Evolutionary conservation across 1,140 invertebrate species (phyloP), one percentile per base, ranked within the genome.

Genomic region (Grapholita molesta): DNA sequence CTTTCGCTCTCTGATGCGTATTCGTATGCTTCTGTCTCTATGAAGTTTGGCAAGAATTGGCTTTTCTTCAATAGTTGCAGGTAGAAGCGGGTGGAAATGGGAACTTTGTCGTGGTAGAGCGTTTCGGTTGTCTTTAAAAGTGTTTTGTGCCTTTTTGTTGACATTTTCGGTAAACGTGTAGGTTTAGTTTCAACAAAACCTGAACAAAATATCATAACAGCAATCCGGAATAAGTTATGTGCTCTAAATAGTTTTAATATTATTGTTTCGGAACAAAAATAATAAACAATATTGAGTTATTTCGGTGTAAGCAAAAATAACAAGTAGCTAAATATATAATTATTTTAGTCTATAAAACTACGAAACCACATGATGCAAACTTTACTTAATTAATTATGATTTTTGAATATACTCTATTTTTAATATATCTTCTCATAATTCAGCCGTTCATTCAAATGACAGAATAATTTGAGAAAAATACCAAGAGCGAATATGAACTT

Each of bases 21-120:
- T 64, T 90, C 86, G 48, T 90, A 90, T 11, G 30, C 79, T 66
- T 88, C 86, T 0, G 77, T 79, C 2, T 88, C 83, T 4, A 82
- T 67, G 64, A 92, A 92, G 0, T 78, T 68, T 33, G 82, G 73
- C 2, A 88, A 12, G 38, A 91, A 92, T 48, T 91, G 86, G 55
- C 88, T 90, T 38, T 73, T 83, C 67, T 89, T 91, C 3, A 92
- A 69, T 1, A 91, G 69, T 72, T 90, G 88, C 0, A 92, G 78
- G 53, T 89, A 86, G 57, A 92, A 92, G 5, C 90, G 82, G 0
- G 86, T 90, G 11, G 83, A 85, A 28, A 91, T 84, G 0, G 89
- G 86, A 0, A 91, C 89, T 80, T 89, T 90, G 71, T 91, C 88
- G 70, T 91, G 78, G 66, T 85, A 91, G 8, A 91, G 48, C 0